Base-by-base conservation (phyloP, 2,888 invertebrate species). In the Ceraclea dissimilis region DNA sequence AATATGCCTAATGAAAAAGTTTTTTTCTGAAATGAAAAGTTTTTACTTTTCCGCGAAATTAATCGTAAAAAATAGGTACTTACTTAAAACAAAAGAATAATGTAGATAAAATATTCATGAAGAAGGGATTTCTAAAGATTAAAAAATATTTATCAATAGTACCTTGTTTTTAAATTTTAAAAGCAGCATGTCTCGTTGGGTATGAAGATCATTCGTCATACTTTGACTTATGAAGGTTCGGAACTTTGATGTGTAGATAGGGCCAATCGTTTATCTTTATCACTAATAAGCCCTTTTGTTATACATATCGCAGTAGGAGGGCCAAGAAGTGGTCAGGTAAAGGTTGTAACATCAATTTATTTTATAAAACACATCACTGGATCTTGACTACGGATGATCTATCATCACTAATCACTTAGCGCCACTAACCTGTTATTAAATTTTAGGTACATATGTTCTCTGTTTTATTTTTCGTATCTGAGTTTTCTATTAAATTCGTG, bases 251-350 rank as follows among this genome's bases (percentile, higher is more conserved):
- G 22, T 49, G 22, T 49, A 17, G 49, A 49, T 49, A 26, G n/a
- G 49, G 13, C n/a, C 17, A 21, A 49, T 49, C 49, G 26, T 49
- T 26, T 19, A 49, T 49, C 49, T 49, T 26, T 49, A 21, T 13
- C 26, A 21, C 49, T 49, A 49, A 49, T 49, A 49, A 20, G 26
- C 11, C 49, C n/a, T 13, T 49, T 49, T 49, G 49, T 49, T 26
- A 22, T 22, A 49, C 49, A 49, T 26, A 49, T 26, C 49, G 2
- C 26, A n/a, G 49, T 16, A 49, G 49, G 49, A 22, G 49, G 49
- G 16, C 39, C 5, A 4, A 4, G 16, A n/a, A n/a, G 26, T 13
- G 13, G 5, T 8, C 39, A 39, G 8, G 2, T 39, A 39, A 16
- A 39, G 39, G 39, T 39, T 39, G 13, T 6, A 16, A 39, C n/a